Base-by-base conservation (phyloP, 2,888 invertebrate genomes). In the Synergus japonicus region DNA sequence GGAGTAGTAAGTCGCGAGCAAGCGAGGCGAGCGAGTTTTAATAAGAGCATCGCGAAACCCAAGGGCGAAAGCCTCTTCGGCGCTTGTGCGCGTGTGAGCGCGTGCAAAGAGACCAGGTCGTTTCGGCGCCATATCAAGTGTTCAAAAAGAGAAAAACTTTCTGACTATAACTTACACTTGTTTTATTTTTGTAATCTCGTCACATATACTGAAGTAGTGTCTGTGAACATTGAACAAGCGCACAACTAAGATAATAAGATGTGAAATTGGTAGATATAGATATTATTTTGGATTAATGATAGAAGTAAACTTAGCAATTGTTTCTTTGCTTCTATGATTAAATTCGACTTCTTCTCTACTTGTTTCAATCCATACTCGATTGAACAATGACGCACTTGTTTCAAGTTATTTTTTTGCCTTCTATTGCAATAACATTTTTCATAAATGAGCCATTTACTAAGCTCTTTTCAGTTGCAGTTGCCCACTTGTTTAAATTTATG, bases 31-130 rank as follows among this genome's bases (percentile, higher is more conserved):
- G 88, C 90, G 88, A 89, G 90, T 90, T 91, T 91, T 89, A 91
- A 91, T 90, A 91, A 91, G 90, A 91, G 90, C 91, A 91, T 88
- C 85, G 87, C 87, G 89, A 90, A 85, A 85, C 85, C 89, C 91
- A 91, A 91, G 91, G 91, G 91, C 91, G 90, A 89, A 90, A 90
- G 91, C 90, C 89, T 88, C 80, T 80, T 77, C 76, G 63, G 73
- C 78, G 49, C 60, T 77, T 73, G 85, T 86, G 65, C 76, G 77
- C 73, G 77, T 80, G 76, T 76, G 81, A 76, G 83, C 79, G 65
- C 78, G 81, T 81, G 76, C 77, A 83, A 77, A 73, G 78, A 78
- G 22, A 60, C n/a, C 54, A 54, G 54, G 54, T 54, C n/a, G 54
- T 54, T 54, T 54, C 54, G 54, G 54, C 54, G 54, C 54, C 54